Evolutionary conservation across 2,113 vertebrate species (phyloP), one percentile per base, ranked within the genome.

Genomic region (Lagopus leucura): DNA sequence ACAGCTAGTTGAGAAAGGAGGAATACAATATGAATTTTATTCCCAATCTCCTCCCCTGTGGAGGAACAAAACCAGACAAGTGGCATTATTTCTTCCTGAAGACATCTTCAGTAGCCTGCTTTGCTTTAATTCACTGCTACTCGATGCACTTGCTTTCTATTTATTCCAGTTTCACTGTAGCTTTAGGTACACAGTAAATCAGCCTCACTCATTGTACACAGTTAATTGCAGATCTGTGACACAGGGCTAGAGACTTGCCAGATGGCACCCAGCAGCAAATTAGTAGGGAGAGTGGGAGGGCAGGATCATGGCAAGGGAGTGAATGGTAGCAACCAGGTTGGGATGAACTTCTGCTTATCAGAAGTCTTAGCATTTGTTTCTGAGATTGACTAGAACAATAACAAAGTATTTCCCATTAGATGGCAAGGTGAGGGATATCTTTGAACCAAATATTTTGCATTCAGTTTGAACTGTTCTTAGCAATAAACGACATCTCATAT

Each of bases 41-140:
- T 91, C 72, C 40, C 69, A 81, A 66, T 88, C 90, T 83, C 72
- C 38, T 89, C 22, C 73, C 86, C 80, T 63, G 73, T 69, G 80
- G 67, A 92, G 74, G 52, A 91, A 84, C 75, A 88, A 92, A 81
- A 78, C 66, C 80, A 80, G 63, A 28, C 50, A 67, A 88, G 85
- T 74, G 52, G 38, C 82, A 90, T 92, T 94, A 91, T 93, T 94
- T 86, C 60, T 87, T 93, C 64, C 81, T 55, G 55, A 80, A 80
- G 92, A 81, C 79, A 92, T 91, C 81, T 85, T 91, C 70, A 75
- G 66, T 64, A 80, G 76, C 55, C 73, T 93, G n/a, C 73, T 95
- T 95, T 80, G 82, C 70, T 87, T 81, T 96, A 78, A 97, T 92
- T 95, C 93, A 95, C 90, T 93, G 50, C 69, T 90, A 69, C 95